Evolutionary conservation across 64 coral and sea anemone genomes (phyloP), one percentile per base, ranked within the genome.

Genomic region (Porites australiensis): DNA sequence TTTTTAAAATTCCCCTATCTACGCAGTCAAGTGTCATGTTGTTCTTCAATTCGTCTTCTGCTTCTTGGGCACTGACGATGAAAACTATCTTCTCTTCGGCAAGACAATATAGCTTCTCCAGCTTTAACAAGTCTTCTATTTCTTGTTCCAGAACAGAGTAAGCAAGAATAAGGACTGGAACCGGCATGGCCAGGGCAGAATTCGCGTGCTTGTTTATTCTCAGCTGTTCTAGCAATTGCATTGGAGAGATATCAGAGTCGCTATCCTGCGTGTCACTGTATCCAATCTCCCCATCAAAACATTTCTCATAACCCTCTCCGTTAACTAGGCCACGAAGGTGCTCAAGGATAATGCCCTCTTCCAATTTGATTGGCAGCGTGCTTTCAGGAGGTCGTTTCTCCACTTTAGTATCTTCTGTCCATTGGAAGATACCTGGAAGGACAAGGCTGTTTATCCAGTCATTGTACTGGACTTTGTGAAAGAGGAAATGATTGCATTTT

Each of bases 381-480:
- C 13, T 82, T 64, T 81, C 77, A 70, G 58, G 61, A 7, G 63
- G 77, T 51, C 44, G 44, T 6, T 19, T 9, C 12, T 60, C 0
- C 6, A 82, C 59, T 4, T 12, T 43, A 15, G 53, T 69, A 3
- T 62, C 59, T 45, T 82, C 89, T 44, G 70, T 44, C 89, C 89
- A 90, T 2, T 57, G 10, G 59, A 82, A 90, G 76, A 82, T 45
- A 8, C 23, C 45, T 37, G 64, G 77, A 20, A 51, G 58, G 6
- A 51, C 15, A 14, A 90, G 18, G 65, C 14, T 90, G 48, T 66
- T 59, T 14, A 82, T 71, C 89, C 89, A 90, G 55, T 82, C 89
- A 5, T 72, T 81, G 77, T 90, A 90, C 77, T 90, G 89, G 4
- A 90, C 68, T 67, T 90, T 90, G 21, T 46, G 44, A n/a, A 58